Percentiles rank a stretch among this genome's conserved stretches.
Evolutionary conservation across 2,113 vertebrate species (phyloP).

Genomic region (Alethe castanea): DNA sequence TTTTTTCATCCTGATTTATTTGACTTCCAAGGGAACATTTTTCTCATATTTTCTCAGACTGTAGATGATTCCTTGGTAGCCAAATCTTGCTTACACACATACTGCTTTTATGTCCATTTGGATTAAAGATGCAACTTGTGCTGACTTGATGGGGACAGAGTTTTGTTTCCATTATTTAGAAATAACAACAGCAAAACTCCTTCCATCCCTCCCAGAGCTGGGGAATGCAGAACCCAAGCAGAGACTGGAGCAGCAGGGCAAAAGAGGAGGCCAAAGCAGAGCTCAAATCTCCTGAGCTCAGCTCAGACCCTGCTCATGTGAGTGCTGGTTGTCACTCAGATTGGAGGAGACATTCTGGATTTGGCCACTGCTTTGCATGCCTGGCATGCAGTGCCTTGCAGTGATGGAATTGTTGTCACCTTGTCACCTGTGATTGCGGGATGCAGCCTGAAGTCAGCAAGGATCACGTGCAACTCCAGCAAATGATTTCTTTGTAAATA

Average conservation of each 20-base stretch:
- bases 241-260: neutral
- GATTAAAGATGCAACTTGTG: neutral
- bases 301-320: neutral
- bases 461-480: neutral
- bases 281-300: neutral
- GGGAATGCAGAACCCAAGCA: neutral
- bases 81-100: neutral
- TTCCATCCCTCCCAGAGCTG: neutral
- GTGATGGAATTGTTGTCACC: neutral
- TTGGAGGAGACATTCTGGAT: neutral
- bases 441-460: neutral
- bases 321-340: neutral
- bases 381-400: neutral
- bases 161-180: neutral
- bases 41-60: neutral
- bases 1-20: neutral
- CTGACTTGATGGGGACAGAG: neutral
- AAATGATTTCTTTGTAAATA: constrained; percentile 48
- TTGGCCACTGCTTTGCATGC: neutral
- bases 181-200: neutral
- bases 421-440: neutral
- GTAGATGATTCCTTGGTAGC: neutral
- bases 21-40: neutral
- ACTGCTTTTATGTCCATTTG: neutral
- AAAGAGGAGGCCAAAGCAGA: neutral